phyloP scores from a whole-genome alignment of 2,797 vertebrate species.

The Poeciliopsis turneri region DNA sequence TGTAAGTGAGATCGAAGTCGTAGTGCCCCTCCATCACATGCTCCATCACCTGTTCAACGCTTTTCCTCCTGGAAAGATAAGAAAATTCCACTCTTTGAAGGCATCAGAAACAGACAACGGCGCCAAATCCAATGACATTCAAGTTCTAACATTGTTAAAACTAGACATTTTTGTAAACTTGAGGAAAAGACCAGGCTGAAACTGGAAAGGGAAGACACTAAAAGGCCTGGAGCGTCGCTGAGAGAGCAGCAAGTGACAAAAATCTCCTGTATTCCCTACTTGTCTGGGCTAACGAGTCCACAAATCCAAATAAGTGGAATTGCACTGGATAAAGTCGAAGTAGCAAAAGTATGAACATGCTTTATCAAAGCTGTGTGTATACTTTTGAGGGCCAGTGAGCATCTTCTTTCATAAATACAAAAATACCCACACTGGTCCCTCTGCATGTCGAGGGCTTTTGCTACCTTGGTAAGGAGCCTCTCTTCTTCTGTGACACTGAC shows the following conservation, averaged over 20 bases:
- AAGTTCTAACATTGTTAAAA: background rate
- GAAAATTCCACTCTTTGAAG: slow-evolving; percentile 3
- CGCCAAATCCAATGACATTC: background rate
- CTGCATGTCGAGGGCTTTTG: background rate
- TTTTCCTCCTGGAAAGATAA: slow-evolving; percentile 79
- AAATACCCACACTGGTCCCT: background rate
- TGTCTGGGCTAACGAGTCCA: background rate
- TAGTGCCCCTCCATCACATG: slow-evolving; percentile 89
- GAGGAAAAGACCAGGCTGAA: background rate
- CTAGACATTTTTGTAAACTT: background rate
- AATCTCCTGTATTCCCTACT: background rate
- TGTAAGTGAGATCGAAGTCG: slow-evolving; percentile 92
- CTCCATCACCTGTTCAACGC: slow-evolving; percentile 87
- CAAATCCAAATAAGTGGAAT: background rate
- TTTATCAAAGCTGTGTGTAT: background rate
- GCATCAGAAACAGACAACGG: background rate
- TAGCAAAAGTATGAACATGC: background rate
- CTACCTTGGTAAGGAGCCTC: slow-evolving; percentile 85
- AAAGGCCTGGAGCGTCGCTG: background rate
- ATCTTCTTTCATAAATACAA: background rate
- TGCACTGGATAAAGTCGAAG: background rate
- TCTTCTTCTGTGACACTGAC: slow-evolving; percentile 80
- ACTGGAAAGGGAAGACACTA: background rate
- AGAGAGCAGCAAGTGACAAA: background rate
- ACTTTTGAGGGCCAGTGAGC: background rate